phyloP scores from a whole-genome alignment of 2,113 vertebrate genomes.

The Elachura formosa region DNA sequence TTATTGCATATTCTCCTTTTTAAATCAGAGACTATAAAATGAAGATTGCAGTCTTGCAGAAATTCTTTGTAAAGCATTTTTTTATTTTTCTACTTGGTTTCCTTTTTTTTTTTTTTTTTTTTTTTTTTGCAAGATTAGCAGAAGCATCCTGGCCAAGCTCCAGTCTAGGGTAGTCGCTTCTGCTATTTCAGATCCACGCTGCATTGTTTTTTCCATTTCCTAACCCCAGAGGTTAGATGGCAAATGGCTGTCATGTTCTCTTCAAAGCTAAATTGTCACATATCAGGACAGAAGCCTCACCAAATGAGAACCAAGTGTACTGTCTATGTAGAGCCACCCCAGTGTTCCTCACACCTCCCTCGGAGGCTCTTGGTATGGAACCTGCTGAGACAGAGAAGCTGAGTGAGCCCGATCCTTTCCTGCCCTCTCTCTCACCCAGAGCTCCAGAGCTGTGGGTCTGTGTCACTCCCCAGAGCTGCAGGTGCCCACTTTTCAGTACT shows the following conservation, averaged over 20 bases:
- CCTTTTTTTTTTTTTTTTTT: not conserved
- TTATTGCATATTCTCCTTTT: not conserved
- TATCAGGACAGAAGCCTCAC: not conserved
- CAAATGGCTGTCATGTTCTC: not conserved
- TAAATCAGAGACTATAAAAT: not conserved
- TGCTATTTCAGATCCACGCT: conserved; percentile 5
- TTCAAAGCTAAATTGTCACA: not conserved
- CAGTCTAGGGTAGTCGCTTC: conserved; percentile 9
- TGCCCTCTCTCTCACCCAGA: not conserved
- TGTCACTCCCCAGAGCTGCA: not conserved
- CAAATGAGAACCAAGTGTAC: not conserved
- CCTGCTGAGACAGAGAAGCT: not conserved
- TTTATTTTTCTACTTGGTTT: not conserved
- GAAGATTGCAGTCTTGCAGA: not conserved
- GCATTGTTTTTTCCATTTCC: conserved; percentile 1
- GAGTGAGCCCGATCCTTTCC: rapidly evolving
- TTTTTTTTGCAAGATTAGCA: not conserved
- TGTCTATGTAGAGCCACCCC: not conserved
- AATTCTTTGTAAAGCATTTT: not conserved
- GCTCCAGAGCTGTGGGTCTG: no score
- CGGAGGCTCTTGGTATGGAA: not conserved
- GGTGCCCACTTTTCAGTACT: not conserved
- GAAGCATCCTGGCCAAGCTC: not conserved
- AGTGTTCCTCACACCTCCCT: not conserved
- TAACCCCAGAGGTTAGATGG: not conserved